These are phyloP conservation scores for Turdus rufiventris DNA, from an alignment of 2,113 vertebrate genomes.

Conservation along the genomic window DNA sequence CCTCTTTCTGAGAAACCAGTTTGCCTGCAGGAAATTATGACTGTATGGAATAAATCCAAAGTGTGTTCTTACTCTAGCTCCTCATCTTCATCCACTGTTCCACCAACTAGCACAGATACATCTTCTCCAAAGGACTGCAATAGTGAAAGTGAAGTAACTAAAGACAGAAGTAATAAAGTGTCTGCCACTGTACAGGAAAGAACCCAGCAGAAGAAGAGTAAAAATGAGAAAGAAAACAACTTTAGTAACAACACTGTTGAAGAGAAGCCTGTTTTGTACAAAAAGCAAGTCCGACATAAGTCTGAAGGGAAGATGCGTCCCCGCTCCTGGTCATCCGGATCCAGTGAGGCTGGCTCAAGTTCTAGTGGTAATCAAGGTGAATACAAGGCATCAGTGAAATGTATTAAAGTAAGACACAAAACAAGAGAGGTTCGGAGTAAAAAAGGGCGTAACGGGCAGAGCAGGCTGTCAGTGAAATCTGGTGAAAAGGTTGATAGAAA, in stretches of 20 bases:
- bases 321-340: slow-evolving; percentile 96
- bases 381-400: slow-evolving; percentile 77
- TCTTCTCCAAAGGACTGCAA: slow-evolving; percentile 95
- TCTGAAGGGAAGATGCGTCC: slow-evolving; percentile 86
- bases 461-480: slow-evolving; percentile 80
- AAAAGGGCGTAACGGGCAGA: slow-evolving; percentile 83
- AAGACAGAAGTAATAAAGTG: slow-evolving; percentile 75
- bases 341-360: slow-evolving; percentile 95
- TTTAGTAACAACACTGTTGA: slow-evolving; percentile 69
- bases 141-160: slow-evolving; percentile 85
- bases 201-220: slow-evolving; percentile 77
- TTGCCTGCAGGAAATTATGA: slow-evolving; percentile 98
- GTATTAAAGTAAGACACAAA: slow-evolving; percentile 86
- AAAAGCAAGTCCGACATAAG: slow-evolving; percentile 84
- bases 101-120: slow-evolving; percentile 94
- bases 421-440: slow-evolving; percentile 86
- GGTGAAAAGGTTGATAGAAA: slow-evolving; percentile 80
- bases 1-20: slow-evolving; percentile 95
- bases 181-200: slow-evolving; percentile 68
- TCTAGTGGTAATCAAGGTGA: slow-evolving; percentile 91
- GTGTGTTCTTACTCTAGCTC: slow-evolving; percentile 89
- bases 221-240: slow-evolving; percentile 87
- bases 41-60: slow-evolving; percentile 97
- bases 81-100: slow-evolving; percentile 91
- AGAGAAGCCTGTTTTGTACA: slow-evolving; percentile 76